Evolutionary conservation across 2,888 invertebrate genomes (phyloP).

Genomic region (Synanthedon myopaeformis): DNA sequence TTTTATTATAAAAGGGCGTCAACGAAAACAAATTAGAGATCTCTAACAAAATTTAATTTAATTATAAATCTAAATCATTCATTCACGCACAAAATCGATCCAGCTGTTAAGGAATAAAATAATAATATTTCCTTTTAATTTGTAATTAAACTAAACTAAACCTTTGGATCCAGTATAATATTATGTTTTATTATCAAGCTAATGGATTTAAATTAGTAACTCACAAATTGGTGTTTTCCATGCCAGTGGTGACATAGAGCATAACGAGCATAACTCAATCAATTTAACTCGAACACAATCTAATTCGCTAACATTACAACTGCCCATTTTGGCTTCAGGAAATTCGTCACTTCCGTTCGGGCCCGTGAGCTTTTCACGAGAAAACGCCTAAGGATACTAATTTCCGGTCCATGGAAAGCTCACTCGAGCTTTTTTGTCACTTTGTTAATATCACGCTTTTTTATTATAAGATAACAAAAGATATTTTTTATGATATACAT

Average conservation of each 20-base stretch:
- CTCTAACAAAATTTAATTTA: no score
- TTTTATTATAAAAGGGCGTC: no score
- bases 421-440: not conserved
- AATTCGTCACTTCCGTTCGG: slow-evolving; percentile 38
- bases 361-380: slow-evolving; percentile 22
- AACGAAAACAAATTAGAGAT: no score
- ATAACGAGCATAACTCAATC: not conserved
- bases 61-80: no score
- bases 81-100: no score
- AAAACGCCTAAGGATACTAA: slow-evolving; percentile 38
- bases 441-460: not conserved
- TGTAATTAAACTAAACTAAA: no score
- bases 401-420: slow-evolving; percentile 35
- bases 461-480: not conserved
- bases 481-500: no score
- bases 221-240: not conserved
- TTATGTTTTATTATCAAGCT: no score
- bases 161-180: no score
- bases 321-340: slow-evolving; percentile 30
- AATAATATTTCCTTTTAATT: no score
- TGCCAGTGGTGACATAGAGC: not conserved
- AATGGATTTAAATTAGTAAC: no score
- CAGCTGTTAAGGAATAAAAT: no score
- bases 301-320: slow-evolving; percentile 22
- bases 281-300: slow-evolving; percentile 10